A percentile compares a stretch with the other conserved stretches of the same genome.
phyloP scores from a whole-genome alignment of 30 jellyfish, hydroid and myxozoan species.

The Rhopilema esculentum region DNA sequence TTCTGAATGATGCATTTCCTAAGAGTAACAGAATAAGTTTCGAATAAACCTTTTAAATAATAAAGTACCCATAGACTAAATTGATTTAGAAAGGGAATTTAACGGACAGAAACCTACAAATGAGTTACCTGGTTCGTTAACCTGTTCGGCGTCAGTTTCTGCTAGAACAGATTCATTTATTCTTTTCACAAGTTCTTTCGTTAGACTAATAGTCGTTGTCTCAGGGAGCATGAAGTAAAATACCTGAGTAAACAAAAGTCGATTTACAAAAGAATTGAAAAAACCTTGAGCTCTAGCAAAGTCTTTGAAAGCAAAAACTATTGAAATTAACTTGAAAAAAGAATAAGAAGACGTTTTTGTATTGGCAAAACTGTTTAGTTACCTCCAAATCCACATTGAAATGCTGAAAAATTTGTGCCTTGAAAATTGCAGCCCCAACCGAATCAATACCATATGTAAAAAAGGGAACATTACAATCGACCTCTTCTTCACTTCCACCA shows the following conservation, averaged over 20 bases:
- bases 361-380: too few species aligned
- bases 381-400: conserved; percentile 65
- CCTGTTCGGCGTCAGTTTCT: too few species aligned
- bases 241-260: not conserved
- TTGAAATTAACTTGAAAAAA: too few species aligned
- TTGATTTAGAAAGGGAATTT: too few species aligned
- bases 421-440: conserved; percentile 64
- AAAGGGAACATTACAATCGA: conserved; percentile 58
- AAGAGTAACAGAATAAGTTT: not conserved
- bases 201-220: conserved; percentile 21
- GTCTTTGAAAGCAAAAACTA: too few species aligned
- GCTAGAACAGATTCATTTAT: not conserved
- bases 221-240: conserved; percentile 61
- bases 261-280: too few species aligned
- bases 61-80: too few species aligned
- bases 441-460: conserved; percentile 70
- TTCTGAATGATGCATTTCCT: not conserved
- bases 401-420: conserved; percentile 3
- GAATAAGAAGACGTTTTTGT: too few species aligned
- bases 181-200: not conserved
- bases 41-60: too few species aligned
- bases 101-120: too few species aligned
- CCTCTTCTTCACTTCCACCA: conserved; percentile 67
- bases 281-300: too few species aligned
- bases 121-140: too few species aligned